Evolutionary conservation across 2,113 vertebrate species (phyloP), one percentile per base, ranked within the genome.

Genomic region (Hoplias malabaricus): DNA sequence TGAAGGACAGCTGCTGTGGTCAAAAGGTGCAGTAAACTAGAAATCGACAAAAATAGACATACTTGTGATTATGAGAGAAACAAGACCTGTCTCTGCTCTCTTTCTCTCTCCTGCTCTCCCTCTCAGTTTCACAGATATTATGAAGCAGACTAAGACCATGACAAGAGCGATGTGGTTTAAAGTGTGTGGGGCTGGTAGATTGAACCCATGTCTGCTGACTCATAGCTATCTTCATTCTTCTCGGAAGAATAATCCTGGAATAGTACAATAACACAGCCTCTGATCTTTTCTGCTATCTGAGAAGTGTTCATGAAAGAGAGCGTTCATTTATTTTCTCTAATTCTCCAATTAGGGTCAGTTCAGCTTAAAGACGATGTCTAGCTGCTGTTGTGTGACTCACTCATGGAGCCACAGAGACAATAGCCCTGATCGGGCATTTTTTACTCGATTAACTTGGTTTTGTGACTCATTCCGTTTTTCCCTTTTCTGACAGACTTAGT

Each of bases 61-160:
- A n/a, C n/a, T n/a, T n/a, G n/a, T n/a, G n/a, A n/a, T 31, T 34
- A 27, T 65, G 19, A 23, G 38, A 53, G 19, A 61, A 33, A 80
- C 56, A n/a, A n/a, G n/a, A n/a, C n/a, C n/a, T n/a, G n/a, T n/a
- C 72, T 70, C 62, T 80, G 31, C 48, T 69, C 72, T 75, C 4
- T 36, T 70, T 75, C 66, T 23, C 4, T 36, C 65, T 75, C 66
- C 19, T 21, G 36, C 23, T 7, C 14, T 69, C 14, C n/a, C 2
- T 63, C 19, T 50, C 12, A 50, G 53, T 67, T 36, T 5, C 38
- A 34, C 14, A 46, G 67, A 33, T 50, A n/a, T 76, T 36, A 43
- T 42, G 42, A 3, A 53, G 29, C 11, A 33, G 19, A 62, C 14
- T 74, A 29, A 10, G 40, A 42, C 46, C 19, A 23, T 76, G 19